Evolutionary conservation across 1,140 invertebrate genomes (phyloP).

Genomic region (Hesperophylax magnus): DNA sequence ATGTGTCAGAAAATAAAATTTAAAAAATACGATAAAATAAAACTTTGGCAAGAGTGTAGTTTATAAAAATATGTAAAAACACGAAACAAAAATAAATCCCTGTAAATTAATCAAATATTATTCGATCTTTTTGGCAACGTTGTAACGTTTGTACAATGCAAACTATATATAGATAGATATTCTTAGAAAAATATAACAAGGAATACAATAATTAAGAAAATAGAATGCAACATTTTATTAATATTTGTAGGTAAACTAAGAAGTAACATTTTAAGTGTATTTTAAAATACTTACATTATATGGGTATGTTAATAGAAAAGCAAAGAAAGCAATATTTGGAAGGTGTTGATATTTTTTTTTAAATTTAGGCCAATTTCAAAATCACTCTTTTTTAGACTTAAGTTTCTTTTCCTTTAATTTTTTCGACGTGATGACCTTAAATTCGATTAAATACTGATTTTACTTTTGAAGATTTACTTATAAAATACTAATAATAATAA

Average conservation of each 20-base stretch:
- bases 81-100: too few species aligned
- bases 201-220: neutral
- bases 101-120: neutral
- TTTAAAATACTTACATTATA: neutral
- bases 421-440: neutral
- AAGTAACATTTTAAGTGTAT: neutral
- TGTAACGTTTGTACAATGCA: neutral
- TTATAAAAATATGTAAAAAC: too few species aligned
- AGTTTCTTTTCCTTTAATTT: too few species aligned
- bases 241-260: neutral
- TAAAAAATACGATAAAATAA: too few species aligned
- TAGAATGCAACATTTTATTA: neutral
- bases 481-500: neutral
- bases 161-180: neutral
- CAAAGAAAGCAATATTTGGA: too few species aligned
- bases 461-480: neutral
- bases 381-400: too few species aligned
- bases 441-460: neutral
- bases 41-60: too few species aligned
- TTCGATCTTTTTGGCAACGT: neutral
- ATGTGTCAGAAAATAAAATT: too few species aligned
- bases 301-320: too few species aligned
- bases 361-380: too few species aligned
- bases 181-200: too few species aligned
- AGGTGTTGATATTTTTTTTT: too few species aligned